phyloP scores from a whole-genome alignment of 2,113 vertebrate genomes.

The Asarcornis scutulata region DNA sequence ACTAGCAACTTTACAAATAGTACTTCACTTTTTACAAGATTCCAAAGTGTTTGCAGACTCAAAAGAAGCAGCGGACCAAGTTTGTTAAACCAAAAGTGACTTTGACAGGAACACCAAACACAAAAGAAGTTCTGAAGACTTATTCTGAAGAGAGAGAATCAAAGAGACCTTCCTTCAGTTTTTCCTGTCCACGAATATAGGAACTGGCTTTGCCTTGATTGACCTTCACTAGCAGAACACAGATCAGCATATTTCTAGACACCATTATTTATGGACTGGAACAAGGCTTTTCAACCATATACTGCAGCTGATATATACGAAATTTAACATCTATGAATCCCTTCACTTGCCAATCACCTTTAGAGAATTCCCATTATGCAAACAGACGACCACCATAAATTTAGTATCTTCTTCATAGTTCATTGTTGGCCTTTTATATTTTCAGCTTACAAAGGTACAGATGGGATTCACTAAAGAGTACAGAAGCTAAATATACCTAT shows the following conservation, averaged over 20 bases:
- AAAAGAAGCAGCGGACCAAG: background rate
- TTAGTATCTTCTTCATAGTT: background rate
- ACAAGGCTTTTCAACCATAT: background rate
- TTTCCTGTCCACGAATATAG: background rate
- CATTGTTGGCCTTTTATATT: background rate
- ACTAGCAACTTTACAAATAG: background rate
- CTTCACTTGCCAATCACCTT: conserved; percentile 6
- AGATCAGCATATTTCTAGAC: background rate
- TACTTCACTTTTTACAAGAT: background rate
- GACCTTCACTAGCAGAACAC: background rate
- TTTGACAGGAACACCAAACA: background rate
- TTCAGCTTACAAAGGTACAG: background rate
- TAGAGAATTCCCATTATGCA: background rate
- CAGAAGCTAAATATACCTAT: background rate
- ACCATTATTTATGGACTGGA: background rate
- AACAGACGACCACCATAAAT: background rate
- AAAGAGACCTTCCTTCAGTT: background rate
- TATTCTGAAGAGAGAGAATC: background rate
- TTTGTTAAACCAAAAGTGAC: background rate
- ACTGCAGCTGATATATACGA: background rate
- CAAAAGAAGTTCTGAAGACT: background rate
- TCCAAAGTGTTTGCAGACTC: background rate
- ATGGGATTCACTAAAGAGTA: background rate
- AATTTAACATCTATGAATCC: background rate
- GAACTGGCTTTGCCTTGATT: background rate